These are phyloP conservation scores for Therioaphis trifolii DNA, from an alignment of 2,888 invertebrate species.

Conservation along the genomic window DNA sequence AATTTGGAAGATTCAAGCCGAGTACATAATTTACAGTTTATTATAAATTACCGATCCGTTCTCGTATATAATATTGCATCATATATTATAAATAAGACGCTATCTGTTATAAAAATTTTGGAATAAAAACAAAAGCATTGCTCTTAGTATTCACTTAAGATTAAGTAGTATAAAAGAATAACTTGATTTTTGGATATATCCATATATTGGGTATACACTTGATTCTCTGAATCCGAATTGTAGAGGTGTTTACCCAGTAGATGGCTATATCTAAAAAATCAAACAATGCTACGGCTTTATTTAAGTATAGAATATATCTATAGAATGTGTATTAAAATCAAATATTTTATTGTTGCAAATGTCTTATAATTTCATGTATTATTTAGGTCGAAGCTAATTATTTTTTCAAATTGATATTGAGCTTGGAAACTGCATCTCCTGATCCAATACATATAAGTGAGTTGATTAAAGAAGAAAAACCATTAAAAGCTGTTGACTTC, in stretches of 20 bases:
- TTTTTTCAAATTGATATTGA: conserved; percentile 88
- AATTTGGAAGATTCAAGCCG: conserved; percentile 82
- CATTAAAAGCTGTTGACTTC: conserved; percentile 94
- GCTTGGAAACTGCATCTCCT: conserved; percentile 92
- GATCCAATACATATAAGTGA: conserved; percentile 94
- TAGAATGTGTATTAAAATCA: neutral
- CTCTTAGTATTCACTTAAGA: neutral
- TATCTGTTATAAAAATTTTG: neutral
- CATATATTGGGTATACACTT: conserved; percentile 35
- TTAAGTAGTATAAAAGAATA: neutral
- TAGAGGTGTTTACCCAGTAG: conserved; percentile 30
- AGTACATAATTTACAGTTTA: conserved; percentile 19
- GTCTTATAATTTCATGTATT: conserved; percentile 24
- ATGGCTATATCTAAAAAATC: conserved; percentile 41
- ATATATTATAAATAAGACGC: neutral
- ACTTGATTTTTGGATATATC: conserved; percentile 18
- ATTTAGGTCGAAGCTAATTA: conserved; percentile 86
- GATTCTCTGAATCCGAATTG: conserved; percentile 28
- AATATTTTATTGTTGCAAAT: neutral
- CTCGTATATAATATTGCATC: neutral
- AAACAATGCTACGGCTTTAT: neutral
- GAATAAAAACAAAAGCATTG: neutral
- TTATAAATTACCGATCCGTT: neutral
- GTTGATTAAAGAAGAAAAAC: conserved; percentile 89
- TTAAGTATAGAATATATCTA: too few relatives aligned